Base-by-base conservation (phyloP, 1,140 invertebrate genomes). In the Pissodes strobi region DNA sequence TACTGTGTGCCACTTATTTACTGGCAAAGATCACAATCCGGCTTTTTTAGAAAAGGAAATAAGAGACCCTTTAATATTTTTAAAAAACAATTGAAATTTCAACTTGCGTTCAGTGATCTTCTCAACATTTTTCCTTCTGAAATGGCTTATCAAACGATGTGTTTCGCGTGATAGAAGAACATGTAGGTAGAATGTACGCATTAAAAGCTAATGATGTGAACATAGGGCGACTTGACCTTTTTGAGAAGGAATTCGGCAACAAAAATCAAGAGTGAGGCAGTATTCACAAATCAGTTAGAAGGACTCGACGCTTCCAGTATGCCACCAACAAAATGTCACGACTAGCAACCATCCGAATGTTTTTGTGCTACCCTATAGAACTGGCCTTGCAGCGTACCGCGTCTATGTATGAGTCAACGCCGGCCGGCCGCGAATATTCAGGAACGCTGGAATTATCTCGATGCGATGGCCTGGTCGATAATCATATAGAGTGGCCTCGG, bases 191-290 rank as follows among this genome's bases (percentile, higher is more conserved):
- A 48, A 15, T 60, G 17, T 67, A 67, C 37, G 34, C 41, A 41
- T 64, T 69, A 52, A 69, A 64, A 64, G 64, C 39, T 48, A 64
- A 67, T 67, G 61, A 69, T 25, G 17, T 69, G 0, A 67, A 69
- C 21, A 59, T 48, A 67, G 60, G 65, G 49, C 64, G 60, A 18
- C 60, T 55, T 27, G 64, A 67, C 38, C 6, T 59, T 27, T 59
- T 59, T 59, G 45, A 59, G 34, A 43, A 37, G 13, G 18, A 10
- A 21, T 37, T 27, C 30, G 27, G 18, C n/a, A 46, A 15, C 10
- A 10, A 59, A 59, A 37, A 48, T 17, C 30, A 5, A 17, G 6
- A 37, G n/a, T 49, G 41, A 59, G 13, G n/a, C 46, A 46, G 18
- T 59, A 1, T 18, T 34, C 2, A 55, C 30, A 27, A 25, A 68